Percentiles rank a stretch among this genome's conserved stretches.
phyloP scores from a whole-genome alignment of 2,797 vertebrate species.

The Aselliscus stoliczkanus region DNA sequence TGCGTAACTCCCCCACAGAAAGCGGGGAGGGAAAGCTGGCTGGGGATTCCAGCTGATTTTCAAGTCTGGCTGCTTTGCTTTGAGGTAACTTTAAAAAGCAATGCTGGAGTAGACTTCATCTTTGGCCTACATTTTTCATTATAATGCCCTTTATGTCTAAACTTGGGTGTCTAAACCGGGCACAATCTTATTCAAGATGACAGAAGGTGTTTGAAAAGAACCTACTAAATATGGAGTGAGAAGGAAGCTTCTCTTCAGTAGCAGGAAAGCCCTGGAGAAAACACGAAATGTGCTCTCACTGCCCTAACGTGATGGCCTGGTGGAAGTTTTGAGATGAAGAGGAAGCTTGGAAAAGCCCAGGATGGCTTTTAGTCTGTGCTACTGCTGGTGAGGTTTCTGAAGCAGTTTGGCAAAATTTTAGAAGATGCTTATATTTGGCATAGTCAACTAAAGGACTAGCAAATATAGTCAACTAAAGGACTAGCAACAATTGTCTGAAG shows the following conservation, averaged over 20 bases:
- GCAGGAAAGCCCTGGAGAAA: background rate
- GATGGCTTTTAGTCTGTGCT: background rate
- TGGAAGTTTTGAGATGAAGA: background rate
- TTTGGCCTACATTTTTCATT: background rate
- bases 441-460: background rate
- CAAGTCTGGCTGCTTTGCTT: background rate
- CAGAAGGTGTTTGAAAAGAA: background rate
- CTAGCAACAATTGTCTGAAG: background rate
- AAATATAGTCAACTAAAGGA: too few relatives aligned
- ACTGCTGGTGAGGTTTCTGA: background rate
- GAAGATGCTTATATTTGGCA: background rate
- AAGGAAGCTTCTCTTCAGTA: background rate
- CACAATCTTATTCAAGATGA: background rate
- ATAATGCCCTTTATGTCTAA: background rate
- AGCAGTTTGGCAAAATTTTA: background rate
- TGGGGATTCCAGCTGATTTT: background rate
- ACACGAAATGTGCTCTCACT: background rate
- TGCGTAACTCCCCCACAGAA: accelerated
- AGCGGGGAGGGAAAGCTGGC: background rate
- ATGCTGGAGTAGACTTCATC: background rate
- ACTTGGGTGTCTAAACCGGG: background rate
- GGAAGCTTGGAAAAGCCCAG: background rate
- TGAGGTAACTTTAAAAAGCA: background rate
- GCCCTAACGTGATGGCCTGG: background rate
- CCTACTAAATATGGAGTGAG: background rate